Percentiles rank a stretch among this genome's conserved stretches.
These are phyloP conservation scores for Drosophila lacteicornis DNA, from an alignment of 1,140 invertebrate genomes.

Conservation along the genomic window DNA sequence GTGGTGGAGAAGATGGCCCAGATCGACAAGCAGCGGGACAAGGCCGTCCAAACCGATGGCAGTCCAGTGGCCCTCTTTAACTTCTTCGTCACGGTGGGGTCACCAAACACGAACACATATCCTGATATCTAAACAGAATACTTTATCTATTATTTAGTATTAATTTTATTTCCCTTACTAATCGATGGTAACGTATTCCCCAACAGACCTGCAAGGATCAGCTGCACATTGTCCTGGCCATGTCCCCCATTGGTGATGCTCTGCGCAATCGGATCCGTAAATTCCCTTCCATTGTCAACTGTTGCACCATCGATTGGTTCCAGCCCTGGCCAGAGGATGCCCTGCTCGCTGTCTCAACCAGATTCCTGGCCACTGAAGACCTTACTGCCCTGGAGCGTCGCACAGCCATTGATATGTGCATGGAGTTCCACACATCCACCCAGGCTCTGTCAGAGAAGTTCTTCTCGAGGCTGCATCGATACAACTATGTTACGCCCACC, in stretches of 20 bases:
- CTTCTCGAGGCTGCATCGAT: conserved; percentile 89
- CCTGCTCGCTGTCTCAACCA: conserved; percentile 94
- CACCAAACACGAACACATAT: neutral
- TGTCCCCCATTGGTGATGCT: conserved; percentile 95
- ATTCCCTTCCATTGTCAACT: conserved; percentile 97
- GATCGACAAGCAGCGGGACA: conserved; percentile 95
- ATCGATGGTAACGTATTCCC: neutral
- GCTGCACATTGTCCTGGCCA: conserved; percentile 95
- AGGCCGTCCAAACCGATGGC: conserved; percentile 96
- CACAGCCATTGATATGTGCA: conserved; percentile 94
- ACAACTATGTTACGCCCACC: conserved; percentile 97
- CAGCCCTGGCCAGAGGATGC: conserved; percentile 98
- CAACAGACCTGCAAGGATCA: conserved; percentile 93
- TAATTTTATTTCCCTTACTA: neutral
- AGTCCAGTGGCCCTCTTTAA: conserved; percentile 96
- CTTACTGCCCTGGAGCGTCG: conserved; percentile 89
- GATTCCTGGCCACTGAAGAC: conserved; percentile 95
- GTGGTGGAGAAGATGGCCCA: conserved; percentile 97
- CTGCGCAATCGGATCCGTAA: conserved; percentile 95
- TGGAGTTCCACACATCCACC: conserved; percentile 95
- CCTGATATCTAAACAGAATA: neutral
- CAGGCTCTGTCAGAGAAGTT: conserved; percentile 91
- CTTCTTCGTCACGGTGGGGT: conserved; percentile 90
- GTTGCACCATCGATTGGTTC: conserved; percentile 99
- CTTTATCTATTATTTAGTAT: neutral